A percentile compares a stretch with the other conserved stretches of the same genome.
phyloP scores from a whole-genome alignment of 2,113 vertebrate species.

The Gallinago jamesoni region DNA sequence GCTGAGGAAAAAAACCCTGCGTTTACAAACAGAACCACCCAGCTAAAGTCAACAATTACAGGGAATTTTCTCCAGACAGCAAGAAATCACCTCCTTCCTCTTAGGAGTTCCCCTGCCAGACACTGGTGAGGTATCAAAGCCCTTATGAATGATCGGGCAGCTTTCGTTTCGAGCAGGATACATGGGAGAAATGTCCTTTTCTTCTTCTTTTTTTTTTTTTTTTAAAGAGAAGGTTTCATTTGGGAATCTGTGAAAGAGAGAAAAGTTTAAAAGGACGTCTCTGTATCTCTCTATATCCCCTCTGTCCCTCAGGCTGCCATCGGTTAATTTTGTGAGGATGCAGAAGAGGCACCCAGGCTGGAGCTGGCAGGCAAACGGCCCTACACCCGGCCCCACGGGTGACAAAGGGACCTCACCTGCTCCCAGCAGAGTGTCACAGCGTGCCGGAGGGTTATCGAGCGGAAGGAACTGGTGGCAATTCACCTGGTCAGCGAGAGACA shows the following conservation, averaged over 20 bases:
- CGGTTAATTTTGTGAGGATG: neutral
- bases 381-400: fast-evolving
- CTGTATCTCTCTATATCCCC: neutral
- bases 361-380: neutral
- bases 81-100: neutral
- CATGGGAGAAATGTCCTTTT: fast-evolving
- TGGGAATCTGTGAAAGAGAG: neutral
- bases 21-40: neutral
- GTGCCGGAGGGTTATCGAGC: fast-evolving
- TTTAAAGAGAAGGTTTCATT: neutral
- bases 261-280: neutral
- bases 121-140: neutral
- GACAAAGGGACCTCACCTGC: neutral
- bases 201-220: too few species aligned
- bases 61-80: neutral
- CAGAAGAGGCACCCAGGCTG: neutral
- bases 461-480: neutral
- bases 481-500: neutral
- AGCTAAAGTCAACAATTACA: neutral
- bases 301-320: neutral
- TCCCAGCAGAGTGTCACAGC: neutral
- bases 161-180: neutral
- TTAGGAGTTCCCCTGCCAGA: neutral
- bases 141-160: neutral
- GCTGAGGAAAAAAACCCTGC: fast-evolving